Base-by-base conservation (phyloP, 2,113 vertebrate genomes). In the Trachemys scripta region DNA sequence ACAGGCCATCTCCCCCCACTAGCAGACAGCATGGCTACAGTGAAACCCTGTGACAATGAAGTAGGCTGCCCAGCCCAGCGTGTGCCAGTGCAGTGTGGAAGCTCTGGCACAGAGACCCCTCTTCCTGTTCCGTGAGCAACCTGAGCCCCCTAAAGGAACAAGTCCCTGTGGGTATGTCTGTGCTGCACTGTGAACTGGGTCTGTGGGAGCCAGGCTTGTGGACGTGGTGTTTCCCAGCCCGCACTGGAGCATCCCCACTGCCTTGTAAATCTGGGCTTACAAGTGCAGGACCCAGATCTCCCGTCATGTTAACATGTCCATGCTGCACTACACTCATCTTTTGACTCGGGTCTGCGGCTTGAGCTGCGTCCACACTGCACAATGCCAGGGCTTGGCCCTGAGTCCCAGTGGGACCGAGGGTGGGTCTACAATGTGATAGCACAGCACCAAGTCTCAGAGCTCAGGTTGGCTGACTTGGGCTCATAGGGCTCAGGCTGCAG, bases 21-120 rank as follows among this genome's bases (percentile, higher is more conserved):
- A 84, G 72, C 92, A 92, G 78, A 38, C 80, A 62, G 83, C 16
- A 53, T 47, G 19, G 38, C 78, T 65, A 14, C 54, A 78, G 8
- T 87, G 59, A 83, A 22, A n/a, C 59, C n/a, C 0, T 0, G 0
- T 49, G 59, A 56, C 81, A 90, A 49, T 83, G 29, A 88, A 57
- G 75, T 1, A 84, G 14, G 22, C n/a, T 81, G 35, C 49, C 2
- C 2, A 2, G 65, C 31, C 59, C 81, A 82, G 38, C 5, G 35
- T 54, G 53, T 89, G 83, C 25, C 14, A 47, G 62, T 53, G 69
- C 59, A 85, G 72, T 1, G 9, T 57, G 42, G 16, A 54, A 56
- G 80, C 75, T 90, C 45, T 80, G 29, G n/a, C 57, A 76, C 62
- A 45, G 56, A 31, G n/a, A 10, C 7, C 38, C 35, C 5, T 69